These are phyloP conservation scores for Perca fluviatilis DNA, from an alignment of 2,113 vertebrate genomes.

Conservation along the genomic window DNA sequence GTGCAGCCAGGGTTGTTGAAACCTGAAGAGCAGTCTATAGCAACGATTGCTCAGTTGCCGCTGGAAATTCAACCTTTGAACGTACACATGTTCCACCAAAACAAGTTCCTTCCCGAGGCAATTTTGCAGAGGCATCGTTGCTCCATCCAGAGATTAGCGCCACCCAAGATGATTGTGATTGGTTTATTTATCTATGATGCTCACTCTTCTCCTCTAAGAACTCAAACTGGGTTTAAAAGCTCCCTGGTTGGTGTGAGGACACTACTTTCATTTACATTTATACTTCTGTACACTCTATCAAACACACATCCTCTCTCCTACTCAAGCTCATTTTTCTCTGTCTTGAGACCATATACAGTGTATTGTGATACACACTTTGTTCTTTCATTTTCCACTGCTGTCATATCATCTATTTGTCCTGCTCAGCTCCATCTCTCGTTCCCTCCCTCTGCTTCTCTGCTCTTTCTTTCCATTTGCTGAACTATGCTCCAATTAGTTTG, in stretches of 20 bases:
- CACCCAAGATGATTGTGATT: too few species aligned
- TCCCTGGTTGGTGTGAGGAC: not conserved
- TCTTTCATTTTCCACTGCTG: slow-evolving; percentile 4
- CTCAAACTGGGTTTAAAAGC: not conserved
- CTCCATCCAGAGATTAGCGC: too few species aligned
- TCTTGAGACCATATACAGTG: slow-evolving; percentile 15
- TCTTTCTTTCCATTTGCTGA: slow-evolving; percentile 49
- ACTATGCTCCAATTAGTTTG: slow-evolving; percentile 70
- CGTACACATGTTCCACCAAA: too few species aligned
- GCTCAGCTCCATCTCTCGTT: slow-evolving; percentile 15
- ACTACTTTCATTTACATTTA: not conserved
- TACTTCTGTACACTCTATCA: not conserved
- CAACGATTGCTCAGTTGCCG: too few species aligned
- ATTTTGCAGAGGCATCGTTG: too few species aligned
- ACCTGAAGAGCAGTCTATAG: not conserved
- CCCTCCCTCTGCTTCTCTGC: slow-evolving; percentile 23
- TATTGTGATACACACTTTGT: slow-evolving; percentile 15
- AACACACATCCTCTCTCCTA: not conserved
- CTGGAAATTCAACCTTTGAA: too few species aligned
- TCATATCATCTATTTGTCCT: slow-evolving; percentile 48
- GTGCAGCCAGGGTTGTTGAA: not conserved
- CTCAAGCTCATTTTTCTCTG: not conserved
- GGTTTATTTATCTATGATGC: not conserved
- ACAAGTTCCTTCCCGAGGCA: too few species aligned
- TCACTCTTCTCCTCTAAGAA: not conserved